Conservation (phyloP, 2,888 invertebrate species). For the Drosophila barbarae region DNA sequence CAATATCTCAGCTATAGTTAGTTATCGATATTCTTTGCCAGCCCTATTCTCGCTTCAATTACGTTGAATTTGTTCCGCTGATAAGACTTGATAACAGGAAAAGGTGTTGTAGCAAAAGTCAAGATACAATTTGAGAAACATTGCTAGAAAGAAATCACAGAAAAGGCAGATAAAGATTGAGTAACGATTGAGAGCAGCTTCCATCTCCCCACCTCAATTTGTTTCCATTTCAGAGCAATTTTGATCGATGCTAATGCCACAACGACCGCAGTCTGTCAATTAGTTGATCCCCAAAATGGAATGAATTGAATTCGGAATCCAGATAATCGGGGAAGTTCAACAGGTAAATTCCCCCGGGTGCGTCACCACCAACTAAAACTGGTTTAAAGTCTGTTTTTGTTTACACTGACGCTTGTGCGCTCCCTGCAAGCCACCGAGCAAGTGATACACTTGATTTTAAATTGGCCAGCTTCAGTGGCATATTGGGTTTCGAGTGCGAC, state of each 20-base stretch:
- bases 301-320: not conserved
- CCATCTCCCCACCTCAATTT: not conserved
- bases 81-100: slow-evolving; percentile 24
- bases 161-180: not conserved
- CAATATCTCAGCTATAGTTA: not conserved
- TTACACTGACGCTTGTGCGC: slow-evolving; percentile 7
- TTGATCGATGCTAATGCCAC: slow-evolving; percentile 13
- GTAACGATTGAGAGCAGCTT: not conserved
- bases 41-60: slow-evolving; percentile 12
- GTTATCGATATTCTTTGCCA: not conserved
- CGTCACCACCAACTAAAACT: slow-evolving; percentile 24
- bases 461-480: slow-evolving; percentile 9
- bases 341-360: slow-evolving; percentile 32
- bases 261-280: slow-evolving; percentile 19
- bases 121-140: not conserved
- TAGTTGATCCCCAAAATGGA: slow-evolving; percentile 19
- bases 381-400: slow-evolving; percentile 33
- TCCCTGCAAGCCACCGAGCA: slow-evolving; percentile 16
- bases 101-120: not conserved
- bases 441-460: slow-evolving; percentile 17
- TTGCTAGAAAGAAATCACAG: not conserved
- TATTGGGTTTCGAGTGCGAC: slow-evolving; percentile 8
- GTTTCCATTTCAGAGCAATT: not conserved
- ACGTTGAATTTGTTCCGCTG: not conserved
- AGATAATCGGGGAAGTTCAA: slow-evolving; percentile 25